Evolutionary conservation across 1,140 invertebrate species (phyloP), one percentile per base, ranked within the genome.

Genomic region (Scylla paramamosain): DNA sequence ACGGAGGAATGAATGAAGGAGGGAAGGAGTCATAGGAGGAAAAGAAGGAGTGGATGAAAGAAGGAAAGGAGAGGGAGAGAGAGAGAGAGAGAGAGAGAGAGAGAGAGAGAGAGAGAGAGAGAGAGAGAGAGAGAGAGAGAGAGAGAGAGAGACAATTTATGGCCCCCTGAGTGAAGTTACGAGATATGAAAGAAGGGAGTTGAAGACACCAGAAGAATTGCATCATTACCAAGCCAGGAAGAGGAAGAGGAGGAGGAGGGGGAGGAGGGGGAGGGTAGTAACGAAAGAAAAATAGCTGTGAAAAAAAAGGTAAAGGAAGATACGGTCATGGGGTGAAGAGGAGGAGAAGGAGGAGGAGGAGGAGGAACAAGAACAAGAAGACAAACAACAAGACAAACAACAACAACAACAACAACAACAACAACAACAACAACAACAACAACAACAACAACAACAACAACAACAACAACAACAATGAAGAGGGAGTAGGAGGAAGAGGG

Each of bases 81-180:
- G 29, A 39, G 16, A 4, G 20, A 28, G 31, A 28, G 3, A 89
- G 39, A 45, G 31, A 28, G 59, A 39, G 28, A 8, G 28, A 46
- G 7, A 39, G 10, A 82, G n/a, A n/a, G 29, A 45, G 39, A 16
- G 83, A 14, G 31, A 28, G 46, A 14, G 39, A 8, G 84, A 8
- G 32, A 20, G 93, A 67, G 31, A 25, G 45, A 32, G 16, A 59
- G 59, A 31, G 86, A 20, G 39, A 59, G 87, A 31, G 28, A 32
- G 87, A 31, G 86, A 39, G 14, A 20, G 93, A 45, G 48, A 59
- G 84, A 28, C 6, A 32, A 94, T 94, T 94, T 94, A 94, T 94
- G 45, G 93, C 88, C 93, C 93, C 93, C 31, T 91, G 93, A 94
- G 93, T 94, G 88, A 94, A 94, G 93, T 94, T 94, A 82, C 88